phyloP scores from a whole-genome alignment of 2,888 invertebrate species.

The Tetramorium bicarinatum region DNA sequence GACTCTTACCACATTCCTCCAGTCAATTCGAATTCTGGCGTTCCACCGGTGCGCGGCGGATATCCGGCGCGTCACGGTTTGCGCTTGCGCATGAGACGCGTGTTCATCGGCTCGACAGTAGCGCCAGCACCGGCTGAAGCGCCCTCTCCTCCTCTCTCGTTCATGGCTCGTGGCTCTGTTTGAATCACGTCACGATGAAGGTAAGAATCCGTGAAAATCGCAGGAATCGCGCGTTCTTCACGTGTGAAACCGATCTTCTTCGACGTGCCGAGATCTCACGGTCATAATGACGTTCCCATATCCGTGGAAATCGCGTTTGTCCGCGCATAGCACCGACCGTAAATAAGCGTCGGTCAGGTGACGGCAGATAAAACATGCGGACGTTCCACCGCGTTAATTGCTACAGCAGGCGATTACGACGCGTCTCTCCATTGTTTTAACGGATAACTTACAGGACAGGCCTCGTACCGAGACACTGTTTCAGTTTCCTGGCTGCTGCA shows the following conservation, averaged over 20 bases:
- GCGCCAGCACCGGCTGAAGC: background rate
- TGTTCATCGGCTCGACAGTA: background rate
- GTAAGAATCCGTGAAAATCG: constrained; percentile 73
- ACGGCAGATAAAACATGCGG: background rate
- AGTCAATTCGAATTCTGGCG: background rate
- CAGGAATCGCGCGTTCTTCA: constrained; percentile 53
- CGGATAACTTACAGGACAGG: background rate
- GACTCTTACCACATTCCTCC: too few relatives aligned
- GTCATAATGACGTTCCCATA: constrained; percentile 20
- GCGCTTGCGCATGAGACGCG: background rate
- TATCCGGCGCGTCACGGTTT: background rate
- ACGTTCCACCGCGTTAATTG: background rate
- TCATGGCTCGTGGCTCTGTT: constrained; percentile 75
- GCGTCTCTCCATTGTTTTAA: background rate
- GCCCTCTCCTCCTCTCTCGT: constrained; percentile 70
- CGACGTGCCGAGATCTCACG: background rate
- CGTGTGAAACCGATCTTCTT: background rate
- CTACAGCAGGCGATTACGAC: background rate
- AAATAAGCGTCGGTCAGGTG: constrained; percentile 7
- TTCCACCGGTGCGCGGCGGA: background rate
- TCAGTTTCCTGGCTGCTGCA: background rate
- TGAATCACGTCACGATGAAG: constrained; percentile 76
- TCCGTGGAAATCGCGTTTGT: constrained; percentile 14
- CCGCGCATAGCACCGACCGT: background rate
- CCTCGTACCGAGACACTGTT: background rate